Evolutionary conservation across 2,113 vertebrate genomes (phyloP).

Genomic region (Syngnathus typhle): DNA sequence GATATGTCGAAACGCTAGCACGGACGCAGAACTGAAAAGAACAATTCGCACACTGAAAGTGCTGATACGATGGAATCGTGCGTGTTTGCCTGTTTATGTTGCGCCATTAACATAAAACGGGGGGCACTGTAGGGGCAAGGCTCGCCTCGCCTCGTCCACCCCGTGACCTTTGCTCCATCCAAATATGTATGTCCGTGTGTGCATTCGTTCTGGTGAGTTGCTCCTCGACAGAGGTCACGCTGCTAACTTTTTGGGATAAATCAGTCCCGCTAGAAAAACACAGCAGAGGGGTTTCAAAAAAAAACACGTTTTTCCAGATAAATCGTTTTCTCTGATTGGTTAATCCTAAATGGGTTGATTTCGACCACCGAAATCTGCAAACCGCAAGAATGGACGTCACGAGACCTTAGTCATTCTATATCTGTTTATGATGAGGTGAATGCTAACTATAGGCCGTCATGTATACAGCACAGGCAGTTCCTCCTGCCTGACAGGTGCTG

Average conservation of each 20-base stretch:
- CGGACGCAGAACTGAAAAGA: no score
- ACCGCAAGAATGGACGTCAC: background rate
- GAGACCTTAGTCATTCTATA: background rate
- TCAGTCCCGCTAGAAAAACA: background rate
- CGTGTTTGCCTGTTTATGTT: slow-evolving; percentile 27
- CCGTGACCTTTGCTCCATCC: slow-evolving; percentile 16
- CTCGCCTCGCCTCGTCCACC: background rate
- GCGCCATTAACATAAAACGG: background rate
- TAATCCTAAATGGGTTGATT: no score
- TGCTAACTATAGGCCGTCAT: slow-evolving; percentile 60
- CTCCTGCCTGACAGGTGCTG: slow-evolving; percentile 45
- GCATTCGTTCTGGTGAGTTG: slow-evolving; percentile 17
- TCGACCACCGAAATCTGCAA: background rate
- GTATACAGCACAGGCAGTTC: slow-evolving; percentile 25
- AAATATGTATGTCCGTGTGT: slow-evolving; percentile 18
- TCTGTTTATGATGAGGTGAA: slow-evolving; percentile 9
- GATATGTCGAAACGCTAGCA: background rate
- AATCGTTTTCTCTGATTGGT: no score
- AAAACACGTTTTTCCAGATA: background rate
- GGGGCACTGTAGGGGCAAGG: slow-evolving; percentile 9
- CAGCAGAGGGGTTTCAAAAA: background rate
- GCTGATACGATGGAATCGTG: slow-evolving; percentile 12
- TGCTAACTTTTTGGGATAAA: slow-evolving; percentile 9
- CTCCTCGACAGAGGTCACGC: slow-evolving; percentile 11
- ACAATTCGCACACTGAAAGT: no score